Base-by-base conservation (phyloP, 2,888 invertebrate genomes). In the Cancer borealis region DNA sequence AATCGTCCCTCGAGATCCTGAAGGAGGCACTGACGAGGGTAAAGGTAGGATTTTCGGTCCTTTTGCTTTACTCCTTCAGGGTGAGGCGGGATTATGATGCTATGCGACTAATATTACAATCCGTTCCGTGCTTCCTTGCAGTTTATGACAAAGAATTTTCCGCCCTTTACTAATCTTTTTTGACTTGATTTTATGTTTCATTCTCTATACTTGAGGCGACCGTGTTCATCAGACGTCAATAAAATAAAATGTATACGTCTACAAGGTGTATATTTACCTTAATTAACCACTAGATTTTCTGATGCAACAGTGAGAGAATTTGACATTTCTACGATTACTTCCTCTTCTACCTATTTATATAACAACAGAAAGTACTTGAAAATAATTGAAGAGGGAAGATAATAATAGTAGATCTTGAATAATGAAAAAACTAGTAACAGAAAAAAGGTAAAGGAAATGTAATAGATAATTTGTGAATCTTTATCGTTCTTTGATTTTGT, bases 81-180 rank as follows among this genome's bases (percentile, higher is more conserved):
- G n/a, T n/a, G 30, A 2, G 39, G 84, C 4, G 84, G 39, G 84
- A 84, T 14, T 10, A 84, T 0, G 39, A 26, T 84, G 84, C 84
- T n/a, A 84, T 14, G 84, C 84, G 39, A 84, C 84, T 39, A 39
- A 84, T 84, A 84, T 39, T n/a, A 39, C 84, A 84, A 84, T 84
- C 84, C 84, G 84, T 84, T 84, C 84, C 84, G 39, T 84, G 39
- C 84, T 84, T 84, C 73, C 84, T 39, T 14, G 12, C 30, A 84
- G 84, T 84, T 84, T 84, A 84, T 39, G 84, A 84, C 84, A 84
- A 84, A 84, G 84, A 84, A 84, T 84, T 84, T 84, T 84, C 84
- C 39, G 84, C n/a, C 30, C 39, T 30, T 84, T 84, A 17, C 21
- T 84, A 17, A 14, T 39, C 39, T 84, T 12, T 84, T 30, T 84